Base-by-base conservation (phyloP, 2,113 vertebrate genomes). In the Salvelinus namaycush region DNA sequence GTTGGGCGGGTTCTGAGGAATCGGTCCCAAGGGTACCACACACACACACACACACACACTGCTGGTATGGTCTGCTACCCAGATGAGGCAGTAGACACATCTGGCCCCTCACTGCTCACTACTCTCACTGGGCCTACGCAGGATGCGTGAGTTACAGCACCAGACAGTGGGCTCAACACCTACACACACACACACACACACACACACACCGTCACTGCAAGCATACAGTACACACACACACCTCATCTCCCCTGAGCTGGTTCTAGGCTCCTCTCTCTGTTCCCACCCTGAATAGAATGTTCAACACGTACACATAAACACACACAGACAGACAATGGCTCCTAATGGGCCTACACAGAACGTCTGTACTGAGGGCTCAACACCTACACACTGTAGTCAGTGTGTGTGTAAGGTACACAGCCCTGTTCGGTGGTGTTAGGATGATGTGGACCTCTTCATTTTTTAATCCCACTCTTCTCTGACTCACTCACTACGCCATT, bases 11-110 rank as follows among this genome's bases (percentile, higher is more conserved):
- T 20, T 54, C 16, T 54, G 51, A 54, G 51, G 51, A 54, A 54
- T 54, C 39, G 9, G 39, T 44, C 39, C 39, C 39, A 1, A 44
- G 39, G 9, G 39, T 44, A 11, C 39, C 14, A 1, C 3, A 14
- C 49, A 51, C 49, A 4, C 31, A 31, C 26, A 31, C 26, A 24
- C 29, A 29, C 49, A 16, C 14, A 51, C 49, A 16, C 48, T 31
- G 9, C 54, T 76, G 75, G 68, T 62, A 9, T 0, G 79, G 93
- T 94, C 94, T 97, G 95, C 85, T 90, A 77, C 92, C 95, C 96
- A 97, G 95, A 97, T 97, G 83, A 75, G 31, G 73, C n/a, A 26
- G 27, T 26, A 0, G 11, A 22, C 84, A 84, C 87, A 87, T 73
- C 29, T 78, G 78, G 82, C 69, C 75, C 60, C 77, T 83, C 72